Evolutionary conservation across 2,888 invertebrate species (phyloP).

Genomic region (Micoletzkya japonica): DNA sequence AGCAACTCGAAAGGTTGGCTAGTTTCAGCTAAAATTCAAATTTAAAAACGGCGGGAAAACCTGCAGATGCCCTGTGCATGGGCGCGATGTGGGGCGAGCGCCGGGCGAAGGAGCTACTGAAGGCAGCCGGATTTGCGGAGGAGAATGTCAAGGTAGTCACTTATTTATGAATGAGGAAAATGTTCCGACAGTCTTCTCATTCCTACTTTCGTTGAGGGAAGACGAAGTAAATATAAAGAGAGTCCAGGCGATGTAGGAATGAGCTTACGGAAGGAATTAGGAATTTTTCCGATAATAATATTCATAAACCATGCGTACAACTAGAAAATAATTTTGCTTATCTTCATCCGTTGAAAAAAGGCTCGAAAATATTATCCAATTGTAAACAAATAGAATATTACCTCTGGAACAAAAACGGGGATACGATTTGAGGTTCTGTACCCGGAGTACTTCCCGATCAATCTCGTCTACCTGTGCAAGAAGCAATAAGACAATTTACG

Average conservation of each 20-base stretch:
- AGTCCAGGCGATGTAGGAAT: too few species aligned
- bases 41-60: neutral
- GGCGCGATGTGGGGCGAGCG: constrained; percentile 29
- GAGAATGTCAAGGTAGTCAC: constrained; percentile 19
- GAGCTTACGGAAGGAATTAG: too few species aligned
- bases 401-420: neutral
- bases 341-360: neutral
- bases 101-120: constrained; percentile 3
- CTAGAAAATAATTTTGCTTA: neutral
- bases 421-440: neutral
- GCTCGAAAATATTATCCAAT: neutral
- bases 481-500: too few species aligned
- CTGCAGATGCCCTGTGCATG: constrained; percentile 28
- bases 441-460: constrained; percentile 26
- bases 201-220: too few species aligned
- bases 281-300: too few species aligned
- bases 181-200: too few species aligned
- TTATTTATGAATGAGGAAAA: too few species aligned
- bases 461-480: constrained; percentile 24
- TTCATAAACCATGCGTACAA: too few species aligned
- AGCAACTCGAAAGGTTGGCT: constrained; percentile 15
- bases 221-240: too few species aligned
- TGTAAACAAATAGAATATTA: neutral
- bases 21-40: neutral
- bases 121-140: constrained; percentile 26